Percentiles rank a stretch among this genome's conserved stretches.
These are phyloP conservation scores for Holothuria glaberrima DNA, from an alignment of 35 echinoderm and acorn worm genomes.

Conservation along the genomic window DNA sequence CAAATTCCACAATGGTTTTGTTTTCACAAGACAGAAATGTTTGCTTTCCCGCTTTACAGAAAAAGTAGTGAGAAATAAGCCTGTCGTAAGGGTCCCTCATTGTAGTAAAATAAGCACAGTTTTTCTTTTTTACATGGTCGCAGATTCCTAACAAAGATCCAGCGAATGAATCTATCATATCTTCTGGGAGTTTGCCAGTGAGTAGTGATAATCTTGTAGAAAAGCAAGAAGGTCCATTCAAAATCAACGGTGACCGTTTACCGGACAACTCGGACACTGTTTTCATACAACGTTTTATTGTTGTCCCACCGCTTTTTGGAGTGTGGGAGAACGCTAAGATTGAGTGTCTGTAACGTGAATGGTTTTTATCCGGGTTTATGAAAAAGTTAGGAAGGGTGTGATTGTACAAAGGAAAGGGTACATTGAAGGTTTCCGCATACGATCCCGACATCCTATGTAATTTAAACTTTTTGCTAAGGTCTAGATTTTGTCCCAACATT, in stretches of 20 bases:
- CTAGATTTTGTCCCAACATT: too few relatives aligned
- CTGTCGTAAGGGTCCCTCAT: constrained; percentile 1
- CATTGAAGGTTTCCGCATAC: too few relatives aligned
- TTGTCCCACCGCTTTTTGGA: background rate
- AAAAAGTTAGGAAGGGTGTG: too few relatives aligned
- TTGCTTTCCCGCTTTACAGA: background rate
- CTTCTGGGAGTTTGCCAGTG: background rate
- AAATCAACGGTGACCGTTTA: background rate
- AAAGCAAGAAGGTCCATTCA: too few relatives aligned
- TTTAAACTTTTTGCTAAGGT: too few relatives aligned
- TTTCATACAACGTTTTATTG: background rate
- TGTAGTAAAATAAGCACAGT: background rate
- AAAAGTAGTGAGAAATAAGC: background rate
- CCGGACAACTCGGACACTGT: background rate
- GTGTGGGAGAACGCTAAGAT: background rate
- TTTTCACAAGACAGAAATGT: background rate
- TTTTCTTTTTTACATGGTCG: background rate
- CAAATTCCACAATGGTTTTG: background rate
- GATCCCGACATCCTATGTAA: too few relatives aligned
- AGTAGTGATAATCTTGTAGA: background rate
- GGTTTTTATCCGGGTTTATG: too few relatives aligned
- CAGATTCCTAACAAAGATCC: background rate
- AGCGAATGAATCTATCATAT: background rate
- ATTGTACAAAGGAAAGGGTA: too few relatives aligned
- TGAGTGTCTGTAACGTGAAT: background rate